Base-by-base conservation (phyloP, 2,888 invertebrate genomes). In the Acleris emargana region DNA sequence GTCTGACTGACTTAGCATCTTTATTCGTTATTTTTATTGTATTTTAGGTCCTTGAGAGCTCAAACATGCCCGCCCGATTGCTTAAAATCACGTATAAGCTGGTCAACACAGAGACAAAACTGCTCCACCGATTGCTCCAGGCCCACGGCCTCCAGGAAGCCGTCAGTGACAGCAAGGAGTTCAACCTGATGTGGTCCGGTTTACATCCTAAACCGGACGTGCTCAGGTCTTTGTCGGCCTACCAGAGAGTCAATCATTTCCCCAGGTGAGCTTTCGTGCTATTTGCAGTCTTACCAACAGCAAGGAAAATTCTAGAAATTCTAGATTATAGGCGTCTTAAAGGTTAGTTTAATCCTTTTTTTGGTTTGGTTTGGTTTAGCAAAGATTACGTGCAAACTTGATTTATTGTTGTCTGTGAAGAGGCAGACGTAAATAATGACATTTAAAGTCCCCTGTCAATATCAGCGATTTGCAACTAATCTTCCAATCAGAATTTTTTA, bases 181-280 rank as follows among this genome's bases (percentile, higher is more conserved):
- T 96, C 87, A 98, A 97, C 86, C 89, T 99, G 52, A 86, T 98
- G 59, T 99, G 99, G 99, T 97, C 98, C 42, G 98, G 98, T 28
- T 95, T 96, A 52, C 98, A 98, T 81, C 96, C 98, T 38, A 98
- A 98, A 83, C 97, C 98, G 28, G 97, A 98, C 76, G 95, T 96
- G 17, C 91, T 98, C 62, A 93, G 97, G 71, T 94, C 95, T 55
- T 87, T 98, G 74, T 94, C 95, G 54, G 95, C 97, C n/a, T 97
- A 97, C 86, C 99, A 99, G 88, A 94, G 98, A 78, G 97, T 99
- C 67, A 99, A 99, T 85, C 99, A 99, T 88, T 99, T 99, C 85
- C 99, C 99, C 7, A 95, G 96, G 96, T 96, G 81, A 83, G 53
- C 53, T 2, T 16, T 53, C 9, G 22, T 17, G n/a, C n/a, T 25